Evolutionary conservation across 2,888 invertebrate species (phyloP).

Genomic region (Baronia brevicornis): DNA sequence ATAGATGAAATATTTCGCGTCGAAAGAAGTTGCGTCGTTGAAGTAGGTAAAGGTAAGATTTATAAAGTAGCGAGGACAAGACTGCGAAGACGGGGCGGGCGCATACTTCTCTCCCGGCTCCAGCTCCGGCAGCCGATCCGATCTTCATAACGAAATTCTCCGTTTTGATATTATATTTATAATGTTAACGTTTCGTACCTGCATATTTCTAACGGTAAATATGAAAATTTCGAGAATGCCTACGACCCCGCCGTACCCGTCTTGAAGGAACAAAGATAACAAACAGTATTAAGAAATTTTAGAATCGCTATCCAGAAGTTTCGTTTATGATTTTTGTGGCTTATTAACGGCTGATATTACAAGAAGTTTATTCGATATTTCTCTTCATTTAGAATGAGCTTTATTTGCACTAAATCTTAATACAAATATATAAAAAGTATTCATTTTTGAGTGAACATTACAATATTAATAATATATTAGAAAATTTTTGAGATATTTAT

Average conservation of each 20-base stretch:
- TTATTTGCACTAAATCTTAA: too few relatives aligned
- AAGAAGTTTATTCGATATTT: too few relatives aligned
- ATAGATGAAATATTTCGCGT: conserved; percentile 13
- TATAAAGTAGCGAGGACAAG: conserved; percentile 42
- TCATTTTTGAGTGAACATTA: too few relatives aligned
- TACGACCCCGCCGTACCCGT: conserved; percentile 53
- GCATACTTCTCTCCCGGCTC: conserved; percentile 64
- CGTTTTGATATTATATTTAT: conserved; percentile 77
- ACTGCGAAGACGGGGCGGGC: conserved; percentile 33
- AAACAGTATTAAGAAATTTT: conserved; percentile 60
- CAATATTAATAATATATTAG: too few relatives aligned
- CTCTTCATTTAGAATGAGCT: too few relatives aligned
- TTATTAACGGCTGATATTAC: too few relatives aligned
- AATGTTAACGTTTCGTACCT: conserved; percentile 73
- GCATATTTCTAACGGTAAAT: conserved; percentile 76
- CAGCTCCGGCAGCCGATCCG: conserved; percentile 62
- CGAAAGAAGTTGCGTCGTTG: conserved; percentile 11
- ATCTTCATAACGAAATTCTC: conserved; percentile 76
- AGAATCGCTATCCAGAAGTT: conserved; percentile 26
- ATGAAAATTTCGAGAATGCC: conserved; percentile 75
- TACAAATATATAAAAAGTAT: too few relatives aligned
- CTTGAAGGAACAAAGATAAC: conserved; percentile 61
- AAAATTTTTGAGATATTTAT: too few relatives aligned
- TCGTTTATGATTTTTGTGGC: conserved; percentile 5
- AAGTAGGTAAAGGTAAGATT: conserved; percentile 21